These are phyloP conservation scores for Cheilosia vernalis DNA, from an alignment of 2,888 invertebrate species.

Conservation along the genomic window DNA sequence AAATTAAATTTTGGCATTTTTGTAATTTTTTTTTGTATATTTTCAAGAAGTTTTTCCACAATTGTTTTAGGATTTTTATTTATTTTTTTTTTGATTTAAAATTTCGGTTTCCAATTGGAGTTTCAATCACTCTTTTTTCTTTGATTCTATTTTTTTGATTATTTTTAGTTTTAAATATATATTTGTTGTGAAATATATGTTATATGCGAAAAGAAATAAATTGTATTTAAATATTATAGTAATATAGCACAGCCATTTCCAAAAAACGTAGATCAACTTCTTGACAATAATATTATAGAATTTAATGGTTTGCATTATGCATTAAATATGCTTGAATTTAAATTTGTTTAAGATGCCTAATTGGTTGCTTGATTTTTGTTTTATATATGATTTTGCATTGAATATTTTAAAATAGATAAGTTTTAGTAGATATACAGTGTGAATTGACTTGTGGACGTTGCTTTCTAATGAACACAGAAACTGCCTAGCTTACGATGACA, in stretches of 20 bases:
- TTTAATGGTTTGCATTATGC: conserved; percentile 36
- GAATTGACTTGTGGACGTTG: not conserved
- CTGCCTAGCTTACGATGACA: too few relatives aligned
- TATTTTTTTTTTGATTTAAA: conserved; percentile 57
- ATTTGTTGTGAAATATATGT: conserved; percentile 65
- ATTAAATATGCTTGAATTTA: conserved; percentile 71
- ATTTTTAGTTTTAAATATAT: conserved; percentile 39
- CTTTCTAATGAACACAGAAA: not conserved
- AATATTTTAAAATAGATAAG: conserved; percentile 17
- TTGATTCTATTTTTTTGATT: conserved; percentile 55
- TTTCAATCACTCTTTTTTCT: conserved; percentile 77
- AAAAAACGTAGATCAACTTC: conserved; percentile 98
- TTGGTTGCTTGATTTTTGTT: conserved; percentile 22
- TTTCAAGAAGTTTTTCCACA: conserved; percentile 83
- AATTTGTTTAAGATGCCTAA: conserved; percentile 31
- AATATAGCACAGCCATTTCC: conserved; percentile 90
- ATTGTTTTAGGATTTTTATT: conserved; percentile 64
- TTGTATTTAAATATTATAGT: conserved; percentile 76
- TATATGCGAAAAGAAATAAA: conserved; percentile 74
- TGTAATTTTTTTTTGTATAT: conserved; percentile 77
- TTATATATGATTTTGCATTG: conserved; percentile 26
- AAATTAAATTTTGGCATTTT: conserved; percentile 71
- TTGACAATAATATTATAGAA: conserved; percentile 85
- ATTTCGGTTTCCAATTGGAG: conserved; percentile 55
- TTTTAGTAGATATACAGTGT: conserved; percentile 63